Percentiles rank a stretch among this genome's conserved stretches.
Evolutionary conservation across 2,113 vertebrate species (phyloP).

Genomic region (Catharus fuscescens): DNA sequence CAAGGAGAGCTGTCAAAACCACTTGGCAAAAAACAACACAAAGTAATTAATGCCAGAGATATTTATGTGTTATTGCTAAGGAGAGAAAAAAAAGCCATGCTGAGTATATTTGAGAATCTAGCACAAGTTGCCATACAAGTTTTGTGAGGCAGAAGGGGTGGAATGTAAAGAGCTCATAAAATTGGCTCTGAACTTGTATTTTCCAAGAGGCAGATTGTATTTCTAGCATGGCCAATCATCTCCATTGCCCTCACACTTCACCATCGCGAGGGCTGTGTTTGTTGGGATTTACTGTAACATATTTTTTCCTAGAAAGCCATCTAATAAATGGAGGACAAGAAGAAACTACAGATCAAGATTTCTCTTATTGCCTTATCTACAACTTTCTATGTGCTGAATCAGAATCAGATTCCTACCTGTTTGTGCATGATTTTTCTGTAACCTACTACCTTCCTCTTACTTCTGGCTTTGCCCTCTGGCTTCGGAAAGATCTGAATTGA

Average conservation of each 20-base stretch:
- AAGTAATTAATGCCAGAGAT: background rate
- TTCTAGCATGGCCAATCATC: background rate
- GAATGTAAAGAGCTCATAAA: background rate
- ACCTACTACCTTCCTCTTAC: background rate
- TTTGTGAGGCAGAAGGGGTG: background rate
- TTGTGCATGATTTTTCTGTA: background rate
- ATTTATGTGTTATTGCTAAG: background rate
- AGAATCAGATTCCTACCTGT: background rate
- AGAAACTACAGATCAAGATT: background rate
- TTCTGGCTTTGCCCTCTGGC: background rate
- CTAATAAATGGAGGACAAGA: background rate
- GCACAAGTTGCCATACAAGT: background rate
- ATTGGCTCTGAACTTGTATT: background rate
- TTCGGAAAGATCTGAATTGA: background rate
- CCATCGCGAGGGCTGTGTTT: background rate
- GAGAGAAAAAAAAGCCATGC: background rate
- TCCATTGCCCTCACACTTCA: background rate
- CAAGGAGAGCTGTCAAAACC: constrained; percentile 11
- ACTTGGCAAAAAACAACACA: background rate
- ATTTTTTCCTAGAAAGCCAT: background rate
- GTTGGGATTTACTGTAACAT: background rate
- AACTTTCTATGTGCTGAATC: background rate
- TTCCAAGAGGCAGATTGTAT: background rate
- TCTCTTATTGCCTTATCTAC: background rate
- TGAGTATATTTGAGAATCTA: background rate